phyloP scores from a whole-genome alignment of 2,888 invertebrate genomes.

The Operophtera brumata region DNA sequence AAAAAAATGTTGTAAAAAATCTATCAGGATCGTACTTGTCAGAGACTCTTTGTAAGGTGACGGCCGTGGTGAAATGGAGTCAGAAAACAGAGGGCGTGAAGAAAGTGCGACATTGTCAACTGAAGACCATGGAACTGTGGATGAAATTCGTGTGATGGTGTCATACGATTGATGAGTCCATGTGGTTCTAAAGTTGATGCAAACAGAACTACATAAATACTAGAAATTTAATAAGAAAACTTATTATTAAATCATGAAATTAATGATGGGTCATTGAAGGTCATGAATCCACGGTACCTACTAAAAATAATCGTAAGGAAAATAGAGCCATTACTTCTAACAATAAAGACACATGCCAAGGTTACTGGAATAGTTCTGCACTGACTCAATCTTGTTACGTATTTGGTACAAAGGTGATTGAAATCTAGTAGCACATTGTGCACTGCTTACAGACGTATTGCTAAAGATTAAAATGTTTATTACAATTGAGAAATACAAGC shows the following conservation, averaged over 20 bases:
- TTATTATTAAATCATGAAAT: background rate
- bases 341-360: slow-evolving; percentile 43
- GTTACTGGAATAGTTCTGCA: slow-evolving; percentile 48
- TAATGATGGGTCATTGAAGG: too few relatives aligned
- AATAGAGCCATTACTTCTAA: slow-evolving; percentile 13
- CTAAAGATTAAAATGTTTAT: slow-evolving; percentile 42
- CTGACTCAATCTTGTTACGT: slow-evolving; percentile 57
- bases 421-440: slow-evolving; percentile 48
- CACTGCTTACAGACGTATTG: slow-evolving; percentile 39
- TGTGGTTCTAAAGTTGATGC: slow-evolving; percentile 47
- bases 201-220: background rate
- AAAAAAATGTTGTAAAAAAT: slow-evolving; percentile 67
- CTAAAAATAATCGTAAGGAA: slow-evolving; percentile 10
- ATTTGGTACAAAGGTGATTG: slow-evolving; percentile 56
- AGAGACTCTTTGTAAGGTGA: slow-evolving; percentile 65
- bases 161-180: slow-evolving; percentile 40
- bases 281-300: background rate
- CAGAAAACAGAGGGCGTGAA: slow-evolving; percentile 66
- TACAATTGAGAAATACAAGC: slow-evolving; percentile 25
- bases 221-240: background rate
- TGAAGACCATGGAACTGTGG: slow-evolving; percentile 60
- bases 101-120: slow-evolving; percentile 63
- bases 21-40: slow-evolving; percentile 75
- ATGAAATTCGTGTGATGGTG: slow-evolving; percentile 44
- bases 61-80: slow-evolving; percentile 66